Evolutionary conservation across 92 coral and sea anemone species (phyloP), one percentile per base, ranked within the genome.

Genomic region (Zoanthus sociatus): DNA sequence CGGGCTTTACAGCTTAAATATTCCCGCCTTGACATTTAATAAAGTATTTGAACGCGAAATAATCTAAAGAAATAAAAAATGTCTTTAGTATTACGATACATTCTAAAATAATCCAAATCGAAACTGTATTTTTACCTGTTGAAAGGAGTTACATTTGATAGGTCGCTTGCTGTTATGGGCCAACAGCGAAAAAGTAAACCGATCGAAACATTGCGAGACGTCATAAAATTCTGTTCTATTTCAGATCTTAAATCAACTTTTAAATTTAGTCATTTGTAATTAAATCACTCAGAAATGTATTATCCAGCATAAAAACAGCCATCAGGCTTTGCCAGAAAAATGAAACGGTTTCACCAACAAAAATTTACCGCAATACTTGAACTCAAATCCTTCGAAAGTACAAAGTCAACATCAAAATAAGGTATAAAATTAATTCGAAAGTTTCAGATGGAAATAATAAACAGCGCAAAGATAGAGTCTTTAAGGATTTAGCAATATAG

Each of bases 371-470:
- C 67, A 30, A 77, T 33, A 26, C 9, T 18, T 13, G 78, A 42
- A 72, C 51, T 72, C 20, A 46, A 73, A 73, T 76, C 79, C 74
- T 69, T 33, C 45, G 53, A 77, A 30, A 53, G 46, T 31, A 30
- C 58, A 76, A 77, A 14, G 42, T 12, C 47, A 30, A 54, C 53
- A 55, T 26, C 82, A 77, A 32, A 77, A 51, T 77, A 55, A 33
- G 54, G 16, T 20, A 53, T 55, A 53, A 77, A 53, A 77, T 1
- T 9, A 33, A 77, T 56, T 77, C 31, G 7, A 17, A 20, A 4
- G 42, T 50, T 63, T 76, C 48, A 18, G 21, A n/a, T 21, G 67
- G 20, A 77, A 30, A 32, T 63, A 77, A 6, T 14, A 21, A 32
- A 54, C 54, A 30, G 47, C 45, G 33, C 54, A 53, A 51, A 16